A percentile compares a stretch with the other conserved stretches of the same genome.
phyloP scores from a whole-genome alignment of 2,113 vertebrate species.

The Gobiocypris rarus region DNA sequence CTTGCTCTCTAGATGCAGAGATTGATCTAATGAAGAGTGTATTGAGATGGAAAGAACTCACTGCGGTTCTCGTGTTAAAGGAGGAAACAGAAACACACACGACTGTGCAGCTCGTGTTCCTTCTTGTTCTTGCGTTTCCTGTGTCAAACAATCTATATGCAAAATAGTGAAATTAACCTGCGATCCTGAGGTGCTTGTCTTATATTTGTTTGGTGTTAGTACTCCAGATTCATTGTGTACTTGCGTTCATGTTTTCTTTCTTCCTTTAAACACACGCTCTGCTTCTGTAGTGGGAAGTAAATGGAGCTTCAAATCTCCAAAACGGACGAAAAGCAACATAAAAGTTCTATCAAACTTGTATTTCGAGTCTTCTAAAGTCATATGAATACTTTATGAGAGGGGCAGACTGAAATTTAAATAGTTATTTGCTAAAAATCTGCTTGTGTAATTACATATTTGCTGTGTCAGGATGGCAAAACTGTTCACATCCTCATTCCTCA shows the following conservation, averaged over 20 bases:
- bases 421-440: no score
- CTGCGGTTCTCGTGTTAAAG: neutral
- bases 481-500: no score
- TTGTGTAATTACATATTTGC: neutral
- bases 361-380: neutral
- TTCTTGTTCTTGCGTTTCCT: neutral
- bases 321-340: neutral
- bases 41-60: constrained; percentile 52
- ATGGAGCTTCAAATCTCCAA: neutral
- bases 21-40: constrained; percentile 56
- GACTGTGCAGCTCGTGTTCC: neutral
- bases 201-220: neutral
- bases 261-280: neutral
- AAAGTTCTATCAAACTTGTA: neutral
- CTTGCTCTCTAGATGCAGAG: constrained; percentile 50
- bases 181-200: neutral
- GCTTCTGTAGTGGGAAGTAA: neutral
- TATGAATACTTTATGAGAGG: neutral
- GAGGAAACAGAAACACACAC: neutral
- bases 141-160: constrained; percentile 33
- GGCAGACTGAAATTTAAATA: neutral
- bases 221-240: neutral
- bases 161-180: constrained; percentile 22
- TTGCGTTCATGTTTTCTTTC: neutral
- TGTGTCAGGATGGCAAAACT: neutral